phyloP scores from a whole-genome alignment of 2,113 vertebrate genomes.

The Aphelocoma coerulescens region DNA sequence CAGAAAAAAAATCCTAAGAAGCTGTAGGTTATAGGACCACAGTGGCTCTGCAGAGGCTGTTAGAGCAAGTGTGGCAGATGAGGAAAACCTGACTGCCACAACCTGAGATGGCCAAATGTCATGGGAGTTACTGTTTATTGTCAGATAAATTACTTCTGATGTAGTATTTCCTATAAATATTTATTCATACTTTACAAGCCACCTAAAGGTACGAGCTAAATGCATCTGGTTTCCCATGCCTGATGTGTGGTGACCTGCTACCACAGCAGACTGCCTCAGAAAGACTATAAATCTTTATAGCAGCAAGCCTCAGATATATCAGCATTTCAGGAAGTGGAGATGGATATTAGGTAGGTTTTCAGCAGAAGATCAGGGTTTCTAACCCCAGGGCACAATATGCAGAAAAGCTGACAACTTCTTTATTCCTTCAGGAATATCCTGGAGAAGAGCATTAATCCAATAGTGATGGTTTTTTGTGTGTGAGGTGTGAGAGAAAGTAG shows the following conservation, averaged over 20 bases:
- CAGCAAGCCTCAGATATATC: background rate
- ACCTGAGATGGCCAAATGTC: background rate
- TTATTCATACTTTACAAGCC: background rate
- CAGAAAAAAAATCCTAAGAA: background rate
- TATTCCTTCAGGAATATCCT: background rate
- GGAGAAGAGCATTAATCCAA: background rate
- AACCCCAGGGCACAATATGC: background rate
- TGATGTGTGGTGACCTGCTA: background rate
- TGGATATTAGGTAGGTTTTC: background rate
- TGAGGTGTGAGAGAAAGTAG: background rate
- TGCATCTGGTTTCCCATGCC: background rate
- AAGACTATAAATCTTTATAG: background rate
- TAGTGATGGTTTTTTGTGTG: background rate
- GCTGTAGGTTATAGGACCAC: background rate
- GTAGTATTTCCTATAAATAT: slow-evolving; percentile 4
- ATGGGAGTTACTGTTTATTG: background rate
- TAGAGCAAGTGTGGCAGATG: background rate
- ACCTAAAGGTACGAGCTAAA: background rate
- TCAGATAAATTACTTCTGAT: background rate
- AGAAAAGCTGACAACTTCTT: background rate
- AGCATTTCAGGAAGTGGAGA: background rate
- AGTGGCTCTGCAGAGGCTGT: background rate
- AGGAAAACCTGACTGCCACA: background rate
- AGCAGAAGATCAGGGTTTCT: background rate
- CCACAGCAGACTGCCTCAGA: background rate